Evolutionary conservation across 2,113 vertebrate genomes (phyloP).

Genomic region (Nesogale talazaci): DNA sequence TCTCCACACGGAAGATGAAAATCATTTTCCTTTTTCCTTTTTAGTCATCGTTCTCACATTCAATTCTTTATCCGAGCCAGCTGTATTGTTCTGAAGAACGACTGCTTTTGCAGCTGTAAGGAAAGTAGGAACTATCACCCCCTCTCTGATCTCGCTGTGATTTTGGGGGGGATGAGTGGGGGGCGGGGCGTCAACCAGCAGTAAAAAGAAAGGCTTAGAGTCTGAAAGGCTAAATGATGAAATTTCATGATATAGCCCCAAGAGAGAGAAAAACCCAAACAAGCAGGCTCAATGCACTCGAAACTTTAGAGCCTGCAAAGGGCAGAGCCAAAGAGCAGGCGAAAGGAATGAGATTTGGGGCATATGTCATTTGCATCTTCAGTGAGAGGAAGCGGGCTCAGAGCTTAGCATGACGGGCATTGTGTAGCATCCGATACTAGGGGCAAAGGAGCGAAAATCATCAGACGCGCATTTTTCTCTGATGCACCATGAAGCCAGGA

Average conservation of each 20-base stretch:
- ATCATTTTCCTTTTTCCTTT: background rate
- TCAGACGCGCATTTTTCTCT: background rate
- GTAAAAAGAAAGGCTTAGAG: conserved; percentile 34
- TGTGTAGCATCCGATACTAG: accelerated
- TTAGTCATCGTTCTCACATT: background rate
- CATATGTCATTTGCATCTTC: no score
- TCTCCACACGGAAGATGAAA: background rate
- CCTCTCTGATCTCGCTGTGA: background rate
- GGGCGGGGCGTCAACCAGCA: background rate
- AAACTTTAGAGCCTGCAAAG: background rate
- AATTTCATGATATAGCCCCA: conserved; percentile 37
- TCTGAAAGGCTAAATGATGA: conserved; percentile 33
- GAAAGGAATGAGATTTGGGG: background rate
- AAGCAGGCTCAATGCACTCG: background rate
- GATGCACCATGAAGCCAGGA: background rate
- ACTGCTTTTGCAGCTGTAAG: background rate
- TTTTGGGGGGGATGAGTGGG: background rate
- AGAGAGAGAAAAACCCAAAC: background rate
- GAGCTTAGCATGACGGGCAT: no score
- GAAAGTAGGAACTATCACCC: background rate
- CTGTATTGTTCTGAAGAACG: background rate
- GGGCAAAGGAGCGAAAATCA: background rate
- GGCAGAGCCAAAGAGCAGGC: background rate
- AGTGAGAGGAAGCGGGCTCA: accelerated
- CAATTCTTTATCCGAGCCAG: background rate